Evolutionary conservation across 2,113 vertebrate genomes (phyloP).

Genomic region (Phrynosoma blainvillii): DNA sequence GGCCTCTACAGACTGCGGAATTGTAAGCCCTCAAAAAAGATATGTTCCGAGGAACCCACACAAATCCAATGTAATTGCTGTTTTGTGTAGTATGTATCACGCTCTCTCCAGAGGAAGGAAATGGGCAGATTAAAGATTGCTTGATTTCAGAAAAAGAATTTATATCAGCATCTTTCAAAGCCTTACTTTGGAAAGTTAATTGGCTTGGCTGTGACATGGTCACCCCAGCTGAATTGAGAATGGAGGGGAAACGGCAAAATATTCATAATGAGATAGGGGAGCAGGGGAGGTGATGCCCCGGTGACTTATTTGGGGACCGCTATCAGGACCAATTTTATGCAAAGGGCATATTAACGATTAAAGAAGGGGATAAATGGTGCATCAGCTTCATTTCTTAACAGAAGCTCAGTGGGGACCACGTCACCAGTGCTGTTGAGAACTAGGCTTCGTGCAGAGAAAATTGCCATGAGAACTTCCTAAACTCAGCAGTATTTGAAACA

Average conservation of each 20-base stretch:
- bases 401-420: slow-evolving; percentile 27
- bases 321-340: neutral
- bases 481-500: neutral
- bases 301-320: neutral
- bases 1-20: slow-evolving; percentile 42
- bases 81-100: slow-evolving; percentile 47
- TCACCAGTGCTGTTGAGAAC: neutral
- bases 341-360: neutral
- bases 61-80: neutral
- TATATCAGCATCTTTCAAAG: neutral
- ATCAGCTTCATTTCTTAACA: slow-evolving; percentile 46
- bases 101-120: slow-evolving; percentile 43
- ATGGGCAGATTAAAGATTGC: slow-evolving; percentile 42
- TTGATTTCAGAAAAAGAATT: slow-evolving; percentile 16
- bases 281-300: neutral
- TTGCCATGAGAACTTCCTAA: slow-evolving; percentile 23
- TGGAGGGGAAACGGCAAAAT: rapidly evolving
- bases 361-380: slow-evolving; percentile 45
- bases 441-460: slow-evolving; percentile 24
- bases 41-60: slow-evolving; percentile 43
- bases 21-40: slow-evolving; percentile 12
- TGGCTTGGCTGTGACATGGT: rapidly evolving
- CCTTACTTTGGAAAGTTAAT: slow-evolving; percentile 35
- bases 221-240: slow-evolving; percentile 1
- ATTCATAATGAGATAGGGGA: neutral